Base-by-base conservation (phyloP, 2,888 invertebrate species). In the Thymelicus sylvestris region DNA sequence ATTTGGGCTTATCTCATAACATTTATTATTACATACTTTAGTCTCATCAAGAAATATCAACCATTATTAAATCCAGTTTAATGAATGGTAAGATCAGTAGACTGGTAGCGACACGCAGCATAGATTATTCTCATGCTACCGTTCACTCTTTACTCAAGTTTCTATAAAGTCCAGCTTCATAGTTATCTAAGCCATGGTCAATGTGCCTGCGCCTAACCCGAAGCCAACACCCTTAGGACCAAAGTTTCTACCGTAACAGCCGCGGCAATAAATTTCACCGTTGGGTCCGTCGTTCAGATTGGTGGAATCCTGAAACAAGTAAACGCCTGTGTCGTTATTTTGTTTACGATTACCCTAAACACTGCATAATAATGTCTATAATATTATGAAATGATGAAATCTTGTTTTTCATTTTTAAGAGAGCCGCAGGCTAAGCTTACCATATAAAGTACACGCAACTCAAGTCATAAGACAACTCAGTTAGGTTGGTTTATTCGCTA, bases 201-300 rank as follows among this genome's bases (percentile, higher is more conserved):
- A 95, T 85, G 97, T 96, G 88, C 98, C 98, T 87, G 98, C 98
- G 81, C 98, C 98, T 94, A 98, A 95, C 79, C 98, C 98, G 86
- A 96, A 98, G 77, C 98, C 98, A 82, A 97, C 97, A 79, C 98
- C 98, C 87, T 96, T 97, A 52, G 98, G 97, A 69, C 98, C 98
- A 86, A 95, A 98, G 90, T 97, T 96, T 83, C 97, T 95, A 79
- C 96, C 97, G 90, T 98, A 98, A 92, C 98, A 98, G 78, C 97
- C 95, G 87, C 97, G 96, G 94, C 98, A 99, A 94, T 98, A 99
- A 86, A 99, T 97, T 86, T 98, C 98, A 69, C 97, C 97, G 87
- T 98, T 97, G 74, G 98, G 98, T 77, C 97, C 98, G 84, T 98
- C 98, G 86, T 97, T 97, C 80, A 97, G 94, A 86, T 97, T 98